Evolutionary conservation across 2,888 invertebrate species (phyloP), one percentile per base, ranked within the genome.

Genomic region (Drosophila formosana): DNA sequence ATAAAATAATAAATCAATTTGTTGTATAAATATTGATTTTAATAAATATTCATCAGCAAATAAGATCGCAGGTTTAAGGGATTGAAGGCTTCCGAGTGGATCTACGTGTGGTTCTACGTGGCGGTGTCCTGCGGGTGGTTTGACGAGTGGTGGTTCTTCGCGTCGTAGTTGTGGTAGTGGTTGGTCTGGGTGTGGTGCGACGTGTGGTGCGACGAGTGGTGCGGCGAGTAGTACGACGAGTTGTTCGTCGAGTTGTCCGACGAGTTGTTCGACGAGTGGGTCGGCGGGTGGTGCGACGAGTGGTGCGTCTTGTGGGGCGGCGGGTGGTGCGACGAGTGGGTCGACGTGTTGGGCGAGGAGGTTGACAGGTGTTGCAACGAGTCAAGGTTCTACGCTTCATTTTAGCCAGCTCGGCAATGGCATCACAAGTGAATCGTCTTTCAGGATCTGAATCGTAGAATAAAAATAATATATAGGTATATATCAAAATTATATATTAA

Each of bases 341-440:
- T n/a, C 58, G 26, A 1, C 50, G 41, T 3, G 37, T 37, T 0
- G 37, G n/a, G 0, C 26, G 23, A 4, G 25, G 11, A 2, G 55
- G 53, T 4, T 28, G n/a, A 9, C 61, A 51, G 3, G 7, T 9
- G 1, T 5, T 13, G 9, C 56, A 57, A 7, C 57, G 57, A 7
- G 13, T 4, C 2, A 7, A 9, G 0, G 13, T 13, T 34, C 60
- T 66, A 4, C 28, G 66, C 39, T 0, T 7, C 79, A 78, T 79
- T 3, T 37, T 34, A 2, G 65, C 50, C 25, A 67, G 8, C 4
- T 1, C 32, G 2, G 79, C 79, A 18, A 80, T 34, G 3, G 28
- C 8, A 1, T 4, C 11, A 41, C 79, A 79, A 25, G 25, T 41
- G 28, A 80, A 18, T 4, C 23, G 55, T 6, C 1, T 6, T 0